Evolutionary conservation across 92 coral and sea anemone species (phyloP).

Genomic region (Palythoa grandiflora): DNA sequence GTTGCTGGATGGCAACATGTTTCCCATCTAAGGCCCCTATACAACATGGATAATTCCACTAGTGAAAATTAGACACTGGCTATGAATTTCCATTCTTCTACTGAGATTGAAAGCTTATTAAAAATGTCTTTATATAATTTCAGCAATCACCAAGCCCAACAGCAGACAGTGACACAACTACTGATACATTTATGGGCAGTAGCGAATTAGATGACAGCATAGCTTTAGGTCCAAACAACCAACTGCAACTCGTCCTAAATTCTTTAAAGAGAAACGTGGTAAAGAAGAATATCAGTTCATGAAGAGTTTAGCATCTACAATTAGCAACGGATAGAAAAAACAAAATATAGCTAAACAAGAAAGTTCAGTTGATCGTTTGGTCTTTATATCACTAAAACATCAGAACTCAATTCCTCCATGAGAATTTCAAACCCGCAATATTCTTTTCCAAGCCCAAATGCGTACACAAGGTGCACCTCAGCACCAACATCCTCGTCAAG

Average conservation of each 20-base stretch:
- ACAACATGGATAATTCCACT: too few relatives aligned
- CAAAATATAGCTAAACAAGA: slow-evolving; percentile 11
- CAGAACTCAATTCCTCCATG: slow-evolving; percentile 13
- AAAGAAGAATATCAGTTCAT: neutral
- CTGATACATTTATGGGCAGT: too few relatives aligned
- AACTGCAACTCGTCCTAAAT: neutral
- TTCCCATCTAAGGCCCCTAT: too few relatives aligned
- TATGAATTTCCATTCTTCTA: too few relatives aligned
- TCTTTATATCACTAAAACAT: slow-evolving; percentile 27
- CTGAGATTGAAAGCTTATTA: too few relatives aligned
- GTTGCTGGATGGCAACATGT: too few relatives aligned
- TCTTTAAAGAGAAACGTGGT: neutral
- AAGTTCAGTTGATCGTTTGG: slow-evolving; percentile 31
- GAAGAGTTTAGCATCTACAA: neutral
- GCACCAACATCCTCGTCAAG: slow-evolving; percentile 19
- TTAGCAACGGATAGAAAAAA: slow-evolving; percentile 11
- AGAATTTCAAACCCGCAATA: slow-evolving; percentile 14
- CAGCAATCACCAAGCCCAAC: too few relatives aligned
- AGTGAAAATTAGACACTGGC: too few relatives aligned
- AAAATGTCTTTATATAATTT: too few relatives aligned
- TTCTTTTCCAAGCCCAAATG: slow-evolving; percentile 44
- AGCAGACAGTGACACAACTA: too few relatives aligned
- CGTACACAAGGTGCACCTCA: slow-evolving; percentile 1
- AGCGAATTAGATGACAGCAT: neutral
- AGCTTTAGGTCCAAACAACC: neutral